A percentile compares a stretch with the other conserved stretches of the same genome.
Conservation (phyloP, 2,113 vertebrate genomes). For the Tragulus kanchil region DNA sequence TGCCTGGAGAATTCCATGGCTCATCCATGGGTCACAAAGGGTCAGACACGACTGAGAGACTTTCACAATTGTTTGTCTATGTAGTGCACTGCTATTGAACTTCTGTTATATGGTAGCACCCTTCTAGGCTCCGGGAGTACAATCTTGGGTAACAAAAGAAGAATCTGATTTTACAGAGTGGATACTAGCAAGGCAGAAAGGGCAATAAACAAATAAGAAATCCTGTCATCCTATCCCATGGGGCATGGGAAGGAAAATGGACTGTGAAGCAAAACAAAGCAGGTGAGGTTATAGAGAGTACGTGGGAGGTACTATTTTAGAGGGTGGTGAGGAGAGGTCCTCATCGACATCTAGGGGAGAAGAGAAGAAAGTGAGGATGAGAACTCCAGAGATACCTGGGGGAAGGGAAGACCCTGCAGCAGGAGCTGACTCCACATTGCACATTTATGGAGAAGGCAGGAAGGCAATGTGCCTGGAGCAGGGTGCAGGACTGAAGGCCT, state of each 20-base stretch:
- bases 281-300: not conserved
- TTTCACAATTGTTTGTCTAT: not conserved
- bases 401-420: not conserved
- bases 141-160: not conserved
- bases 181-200: not conserved
- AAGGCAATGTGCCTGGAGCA: not conserved
- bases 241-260: not conserved
- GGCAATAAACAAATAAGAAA: not conserved
- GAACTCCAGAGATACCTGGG: not conserved
- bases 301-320: not conserved
- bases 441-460: not conserved
- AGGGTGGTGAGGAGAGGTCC: too few species aligned
- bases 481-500: not conserved
- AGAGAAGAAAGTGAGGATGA: not conserved
- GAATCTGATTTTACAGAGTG: not conserved
- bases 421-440: not conserved
- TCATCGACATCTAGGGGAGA: not conserved
- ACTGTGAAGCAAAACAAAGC: not conserved
- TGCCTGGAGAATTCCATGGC: too few species aligned
- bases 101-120: not conserved
- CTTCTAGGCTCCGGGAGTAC: not conserved
- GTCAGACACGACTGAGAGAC: too few species aligned
- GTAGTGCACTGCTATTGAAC: not conserved
- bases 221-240: rapidly evolving
- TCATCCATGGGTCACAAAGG: too few species aligned